These are phyloP conservation scores for Drosophila pseudotalamancana DNA, from an alignment of 2,888 invertebrate species.

Conservation along the genomic window DNA sequence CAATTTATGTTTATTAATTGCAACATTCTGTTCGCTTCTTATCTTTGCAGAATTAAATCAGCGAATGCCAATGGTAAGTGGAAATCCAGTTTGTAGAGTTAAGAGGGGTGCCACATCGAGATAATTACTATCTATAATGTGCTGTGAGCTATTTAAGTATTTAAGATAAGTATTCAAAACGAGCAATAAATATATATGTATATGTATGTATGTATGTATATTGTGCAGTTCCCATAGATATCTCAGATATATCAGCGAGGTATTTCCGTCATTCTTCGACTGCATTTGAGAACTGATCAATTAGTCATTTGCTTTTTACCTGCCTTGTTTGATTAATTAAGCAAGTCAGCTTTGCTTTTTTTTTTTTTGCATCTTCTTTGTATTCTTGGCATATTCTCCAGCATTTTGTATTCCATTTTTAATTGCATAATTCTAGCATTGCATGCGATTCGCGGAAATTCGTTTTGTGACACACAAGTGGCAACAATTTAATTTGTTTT, in stretches of 20 bases:
- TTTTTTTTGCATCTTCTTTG: slow-evolving; percentile 11
- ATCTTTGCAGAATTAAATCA: slow-evolving; percentile 84
- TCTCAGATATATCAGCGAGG: slow-evolving; percentile 1
- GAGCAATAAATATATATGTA: no score
- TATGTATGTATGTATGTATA: slow-evolving; percentile 1
- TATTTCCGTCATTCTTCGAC: slow-evolving; percentile 23
- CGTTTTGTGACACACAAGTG: slow-evolving; percentile 51
- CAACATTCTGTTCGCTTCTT: slow-evolving; percentile 50
- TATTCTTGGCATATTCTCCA: slow-evolving; percentile 18
- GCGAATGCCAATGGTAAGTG: slow-evolving; percentile 84
- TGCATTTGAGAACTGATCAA: slow-evolving; percentile 23
- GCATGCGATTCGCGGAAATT: slow-evolving; percentile 67
- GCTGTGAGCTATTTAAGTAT: slow-evolving; percentile 18
- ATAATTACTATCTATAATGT: slow-evolving; percentile 16
- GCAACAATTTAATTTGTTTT: slow-evolving; percentile 74
- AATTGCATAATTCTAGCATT: slow-evolving; percentile 72
- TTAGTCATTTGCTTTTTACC: slow-evolving; percentile 9
- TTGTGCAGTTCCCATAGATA: slow-evolving; percentile 3
- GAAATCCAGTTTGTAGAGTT: slow-evolving; percentile 18
- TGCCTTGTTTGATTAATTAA: slow-evolving; percentile 59
- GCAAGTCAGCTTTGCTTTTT: slow-evolving; percentile 15
- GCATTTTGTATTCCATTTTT: slow-evolving; percentile 60
- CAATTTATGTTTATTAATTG: slow-evolving; percentile 56
- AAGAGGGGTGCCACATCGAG: not conserved
- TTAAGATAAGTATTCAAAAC: slow-evolving; percentile 38